phyloP scores from a whole-genome alignment of 2,797 vertebrate species.

The Ambastaia sidthimunki region DNA sequence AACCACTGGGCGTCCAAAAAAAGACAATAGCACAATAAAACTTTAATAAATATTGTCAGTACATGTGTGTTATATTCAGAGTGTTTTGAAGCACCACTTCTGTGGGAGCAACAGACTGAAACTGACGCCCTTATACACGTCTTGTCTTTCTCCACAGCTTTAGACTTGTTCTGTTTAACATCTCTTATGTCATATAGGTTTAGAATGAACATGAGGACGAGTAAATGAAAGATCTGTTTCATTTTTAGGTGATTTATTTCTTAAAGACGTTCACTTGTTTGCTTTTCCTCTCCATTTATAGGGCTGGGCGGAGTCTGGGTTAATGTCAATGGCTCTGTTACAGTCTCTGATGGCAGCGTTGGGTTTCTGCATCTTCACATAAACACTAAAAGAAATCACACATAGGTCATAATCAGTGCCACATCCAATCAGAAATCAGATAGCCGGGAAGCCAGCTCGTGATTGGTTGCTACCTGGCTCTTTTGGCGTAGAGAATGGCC shows the following conservation, averaged over 20 bases:
- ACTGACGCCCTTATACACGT: too few relatives aligned
- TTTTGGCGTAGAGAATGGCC: slow-evolving; percentile 94
- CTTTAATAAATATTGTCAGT: not conserved
- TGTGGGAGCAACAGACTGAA: too few relatives aligned
- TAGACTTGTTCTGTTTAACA: too few relatives aligned
- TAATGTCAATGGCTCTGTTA: slow-evolving; percentile 94
- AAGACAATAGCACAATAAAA: not conserved
- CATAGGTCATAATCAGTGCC: not conserved
- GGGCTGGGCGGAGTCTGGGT: slow-evolving; percentile 96
- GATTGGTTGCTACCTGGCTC: slow-evolving; percentile 87
- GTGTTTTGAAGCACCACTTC: too few relatives aligned
- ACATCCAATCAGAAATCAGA: not conserved
- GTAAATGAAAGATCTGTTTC: not conserved
- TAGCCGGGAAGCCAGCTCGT: not conserved
- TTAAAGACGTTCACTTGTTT: slow-evolving; percentile 78
- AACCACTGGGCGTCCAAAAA: too few relatives aligned
- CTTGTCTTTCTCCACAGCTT: too few relatives aligned
- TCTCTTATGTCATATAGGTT: not conserved
- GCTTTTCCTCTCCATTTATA: slow-evolving; percentile 99
- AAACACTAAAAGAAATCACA: slow-evolving; percentile 78
- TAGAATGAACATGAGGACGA: not conserved
- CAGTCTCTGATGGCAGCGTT: slow-evolving; percentile 97
- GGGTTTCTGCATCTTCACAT: slow-evolving; percentile 91
- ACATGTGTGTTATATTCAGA: too few relatives aligned
- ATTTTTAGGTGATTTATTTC: not conserved